These are phyloP conservation scores for Scylla paramamosain DNA, from an alignment of 1,140 invertebrate species.

Conservation along the genomic window DNA sequence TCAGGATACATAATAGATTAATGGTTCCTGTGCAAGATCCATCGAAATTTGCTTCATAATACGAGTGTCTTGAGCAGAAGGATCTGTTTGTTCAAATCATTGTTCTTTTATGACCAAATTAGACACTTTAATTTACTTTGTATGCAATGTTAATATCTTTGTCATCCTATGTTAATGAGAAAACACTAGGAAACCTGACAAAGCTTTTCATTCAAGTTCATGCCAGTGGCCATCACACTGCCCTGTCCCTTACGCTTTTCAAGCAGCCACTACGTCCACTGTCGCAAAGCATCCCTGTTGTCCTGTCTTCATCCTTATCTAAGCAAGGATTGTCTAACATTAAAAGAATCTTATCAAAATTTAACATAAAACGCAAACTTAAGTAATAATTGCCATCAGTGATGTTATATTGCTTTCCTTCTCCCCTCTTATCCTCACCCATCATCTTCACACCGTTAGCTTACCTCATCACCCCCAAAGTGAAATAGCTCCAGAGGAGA, in stretches of 20 bases:
- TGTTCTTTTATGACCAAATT: no score
- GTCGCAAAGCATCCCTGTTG: no score
- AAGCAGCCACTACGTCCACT: no score
- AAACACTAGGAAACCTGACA: no score
- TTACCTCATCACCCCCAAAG: conserved; percentile 93
- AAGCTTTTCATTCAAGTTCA: no score
- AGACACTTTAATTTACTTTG: no score
- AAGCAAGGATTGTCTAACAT: neutral
- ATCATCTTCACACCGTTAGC: neutral
- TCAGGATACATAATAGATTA: neutral
- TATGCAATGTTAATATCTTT: no score
- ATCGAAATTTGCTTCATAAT: neutral
- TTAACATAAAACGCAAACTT: neutral
- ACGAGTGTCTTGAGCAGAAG: neutral
- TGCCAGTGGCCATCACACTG: no score
- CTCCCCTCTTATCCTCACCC: neutral
- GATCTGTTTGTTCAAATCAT: no score
- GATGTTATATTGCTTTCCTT: neutral
- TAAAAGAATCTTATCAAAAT: neutral
- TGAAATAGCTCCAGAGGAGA: conserved; percentile 85
- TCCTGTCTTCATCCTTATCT: no score
- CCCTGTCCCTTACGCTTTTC: no score
- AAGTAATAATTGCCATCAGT: neutral
- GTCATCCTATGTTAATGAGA: no score
- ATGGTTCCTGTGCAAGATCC: neutral